These are phyloP conservation scores for Dolomedes plantarius DNA, from an alignment of 2,888 invertebrate genomes.

Conservation along the genomic window DNA sequence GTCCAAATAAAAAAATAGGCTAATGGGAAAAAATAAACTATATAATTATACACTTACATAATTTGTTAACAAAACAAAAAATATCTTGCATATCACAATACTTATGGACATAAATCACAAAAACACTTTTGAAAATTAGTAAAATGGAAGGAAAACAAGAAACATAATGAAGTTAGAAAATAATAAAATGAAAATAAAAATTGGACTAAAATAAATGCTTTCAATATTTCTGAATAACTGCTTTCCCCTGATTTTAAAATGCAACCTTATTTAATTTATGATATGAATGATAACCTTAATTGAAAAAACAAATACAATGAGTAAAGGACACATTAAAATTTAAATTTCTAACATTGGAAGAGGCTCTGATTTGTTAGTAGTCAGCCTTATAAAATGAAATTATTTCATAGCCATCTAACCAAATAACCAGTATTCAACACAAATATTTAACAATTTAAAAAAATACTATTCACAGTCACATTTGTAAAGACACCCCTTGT, in stretches of 20 bases:
- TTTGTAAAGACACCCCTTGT: slow-evolving; percentile 57
- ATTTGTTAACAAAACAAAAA: neutral
- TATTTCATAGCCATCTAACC: slow-evolving; percentile 12
- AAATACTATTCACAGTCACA: slow-evolving; percentile 64
- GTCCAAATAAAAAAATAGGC: slow-evolving; percentile 3
- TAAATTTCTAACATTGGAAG: slow-evolving; percentile 15
- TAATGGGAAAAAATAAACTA: neutral
- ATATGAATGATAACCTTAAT: neutral
- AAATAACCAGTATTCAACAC: slow-evolving; percentile 48
- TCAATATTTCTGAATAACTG: neutral
- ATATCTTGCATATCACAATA: slow-evolving; percentile 7
- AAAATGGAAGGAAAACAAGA: neutral
- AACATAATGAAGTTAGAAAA: slow-evolving; percentile 1
- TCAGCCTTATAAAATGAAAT: slow-evolving; percentile 7
- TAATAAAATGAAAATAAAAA: no score
- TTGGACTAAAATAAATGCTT: neutral
- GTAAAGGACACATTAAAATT: slow-evolving; percentile 7
- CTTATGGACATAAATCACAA: neutral
- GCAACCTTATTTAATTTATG: neutral
- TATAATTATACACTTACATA: neutral
- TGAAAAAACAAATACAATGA: neutral
- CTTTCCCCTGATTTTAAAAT: neutral
- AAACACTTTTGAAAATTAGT: neutral
- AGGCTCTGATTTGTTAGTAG: neutral
- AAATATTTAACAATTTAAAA: slow-evolving; percentile 60